These are phyloP conservation scores for Drosophila insularis DNA, from an alignment of 1,140 invertebrate genomes.

Conservation along the genomic window DNA sequence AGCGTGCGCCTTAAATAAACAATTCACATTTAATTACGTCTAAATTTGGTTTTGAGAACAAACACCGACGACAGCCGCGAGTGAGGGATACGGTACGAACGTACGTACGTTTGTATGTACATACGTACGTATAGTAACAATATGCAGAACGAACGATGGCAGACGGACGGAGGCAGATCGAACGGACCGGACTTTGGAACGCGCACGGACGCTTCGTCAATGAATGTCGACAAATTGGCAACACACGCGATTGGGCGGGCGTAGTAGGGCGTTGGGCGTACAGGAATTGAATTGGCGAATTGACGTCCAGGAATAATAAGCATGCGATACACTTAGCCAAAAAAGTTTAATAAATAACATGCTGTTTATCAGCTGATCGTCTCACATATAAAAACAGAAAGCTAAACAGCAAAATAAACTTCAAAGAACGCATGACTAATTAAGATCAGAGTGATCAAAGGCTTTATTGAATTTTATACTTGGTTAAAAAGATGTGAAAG, in stretches of 20 bases:
- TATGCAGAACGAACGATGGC: too few species aligned
- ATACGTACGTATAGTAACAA: constrained; percentile 3
- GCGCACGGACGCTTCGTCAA: constrained; percentile 52
- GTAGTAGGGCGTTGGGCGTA: constrained; percentile 24
- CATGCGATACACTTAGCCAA: constrained; percentile 24
- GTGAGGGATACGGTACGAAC: constrained; percentile 25
- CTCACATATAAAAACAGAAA: background rate
- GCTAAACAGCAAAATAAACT: too few species aligned
- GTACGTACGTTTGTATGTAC: constrained; percentile 22
- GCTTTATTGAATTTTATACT: too few species aligned
- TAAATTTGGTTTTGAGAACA: constrained; percentile 82
- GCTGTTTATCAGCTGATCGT: too few species aligned
- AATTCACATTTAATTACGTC: constrained; percentile 82
- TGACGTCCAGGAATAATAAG: constrained; percentile 73
- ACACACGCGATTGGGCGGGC: constrained; percentile 70
- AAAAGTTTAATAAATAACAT: background rate
- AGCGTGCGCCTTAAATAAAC: constrained; percentile 82
- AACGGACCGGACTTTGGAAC: constrained; percentile 4
- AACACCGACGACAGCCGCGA: constrained; percentile 76
- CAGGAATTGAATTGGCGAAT: constrained; percentile 28
- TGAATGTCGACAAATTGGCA: constrained; percentile 81
- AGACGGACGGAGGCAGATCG: constrained; percentile 17
- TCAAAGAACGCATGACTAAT: too few species aligned
- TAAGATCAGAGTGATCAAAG: too few species aligned
- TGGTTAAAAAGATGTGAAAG: too few species aligned